Percentiles rank a stretch among this genome's conserved stretches.
Conservation (phyloP, 2,797 vertebrate genomes). For the Ispidina picta region DNA sequence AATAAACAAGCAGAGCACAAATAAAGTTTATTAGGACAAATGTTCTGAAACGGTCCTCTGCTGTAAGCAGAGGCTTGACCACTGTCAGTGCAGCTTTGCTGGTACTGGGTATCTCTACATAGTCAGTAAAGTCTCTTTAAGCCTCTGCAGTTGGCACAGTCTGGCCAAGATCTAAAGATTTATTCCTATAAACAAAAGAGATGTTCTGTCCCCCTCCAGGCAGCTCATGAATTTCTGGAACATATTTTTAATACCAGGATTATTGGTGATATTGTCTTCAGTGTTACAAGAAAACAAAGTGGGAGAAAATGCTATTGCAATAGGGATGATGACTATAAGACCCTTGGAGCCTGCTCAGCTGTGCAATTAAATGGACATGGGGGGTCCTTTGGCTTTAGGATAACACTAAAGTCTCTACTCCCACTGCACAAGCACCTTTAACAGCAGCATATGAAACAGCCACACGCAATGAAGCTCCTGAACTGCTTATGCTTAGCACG, state of each 20-base stretch:
- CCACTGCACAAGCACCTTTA: background rate
- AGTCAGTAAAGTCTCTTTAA: background rate
- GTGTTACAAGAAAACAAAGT: background rate
- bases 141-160: fast-evolving
- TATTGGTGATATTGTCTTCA: background rate
- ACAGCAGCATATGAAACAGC: background rate
- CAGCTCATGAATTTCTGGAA: background rate
- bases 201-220: background rate
- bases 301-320: background rate
- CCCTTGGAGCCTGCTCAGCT: background rate
- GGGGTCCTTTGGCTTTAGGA: background rate
- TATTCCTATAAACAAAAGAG: background rate
- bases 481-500: background rate
- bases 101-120: background rate
- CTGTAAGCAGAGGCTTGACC: background rate
- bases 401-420: background rate
- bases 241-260: background rate
- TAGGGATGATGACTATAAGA: background rate
- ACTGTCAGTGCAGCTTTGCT: background rate
- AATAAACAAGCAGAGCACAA: constrained; percentile 26
- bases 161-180: background rate
- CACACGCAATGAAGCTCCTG: background rate
- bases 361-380: background rate
- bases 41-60: background rate
- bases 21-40: constrained; percentile 33